A percentile compares a stretch with the other conserved stretches of the same genome.
Conservation (phyloP, 2,113 vertebrate genomes). For the Condylura cristata region DNA sequence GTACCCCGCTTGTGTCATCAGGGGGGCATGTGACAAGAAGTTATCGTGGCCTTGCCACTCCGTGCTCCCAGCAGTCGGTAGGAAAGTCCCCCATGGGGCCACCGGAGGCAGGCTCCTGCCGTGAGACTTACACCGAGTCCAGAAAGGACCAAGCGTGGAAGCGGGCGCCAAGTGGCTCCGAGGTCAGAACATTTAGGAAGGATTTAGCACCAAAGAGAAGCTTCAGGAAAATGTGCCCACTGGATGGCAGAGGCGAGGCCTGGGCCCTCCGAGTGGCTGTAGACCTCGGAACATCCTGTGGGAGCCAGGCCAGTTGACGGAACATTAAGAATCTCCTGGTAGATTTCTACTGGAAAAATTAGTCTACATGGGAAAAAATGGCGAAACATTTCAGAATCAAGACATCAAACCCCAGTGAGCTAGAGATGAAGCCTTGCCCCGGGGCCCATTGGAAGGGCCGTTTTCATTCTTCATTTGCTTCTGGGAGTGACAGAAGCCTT, state of each 20-base stretch:
- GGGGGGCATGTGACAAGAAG: fast-evolving
- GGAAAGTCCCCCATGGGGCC: fast-evolving
- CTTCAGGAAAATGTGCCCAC: neutral
- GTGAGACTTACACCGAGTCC: neutral
- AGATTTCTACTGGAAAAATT: too few relatives aligned
- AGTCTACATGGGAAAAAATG: too few relatives aligned
- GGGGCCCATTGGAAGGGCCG: fast-evolving
- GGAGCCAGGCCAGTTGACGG: too few relatives aligned
- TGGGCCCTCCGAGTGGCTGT: too few relatives aligned
- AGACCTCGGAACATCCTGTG: too few relatives aligned
- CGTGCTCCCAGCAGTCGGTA: neutral
- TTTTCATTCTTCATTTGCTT: neutral
- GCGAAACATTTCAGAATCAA: neutral
- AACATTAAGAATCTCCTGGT: too few relatives aligned
- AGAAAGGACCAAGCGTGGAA: neutral
- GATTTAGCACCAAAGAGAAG: neutral
- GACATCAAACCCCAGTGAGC: neutral
- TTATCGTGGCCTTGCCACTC: fast-evolving
- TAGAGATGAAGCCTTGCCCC: neutral
- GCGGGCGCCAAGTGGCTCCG: neutral
- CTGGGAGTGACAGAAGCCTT: neutral
- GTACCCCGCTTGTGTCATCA: fast-evolving
- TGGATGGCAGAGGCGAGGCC: neutral
- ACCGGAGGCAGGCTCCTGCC: fast-evolving
- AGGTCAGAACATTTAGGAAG: neutral